Conservation (phyloP, 2,113 vertebrate species). For the Phylloscopus whistleri region DNA sequence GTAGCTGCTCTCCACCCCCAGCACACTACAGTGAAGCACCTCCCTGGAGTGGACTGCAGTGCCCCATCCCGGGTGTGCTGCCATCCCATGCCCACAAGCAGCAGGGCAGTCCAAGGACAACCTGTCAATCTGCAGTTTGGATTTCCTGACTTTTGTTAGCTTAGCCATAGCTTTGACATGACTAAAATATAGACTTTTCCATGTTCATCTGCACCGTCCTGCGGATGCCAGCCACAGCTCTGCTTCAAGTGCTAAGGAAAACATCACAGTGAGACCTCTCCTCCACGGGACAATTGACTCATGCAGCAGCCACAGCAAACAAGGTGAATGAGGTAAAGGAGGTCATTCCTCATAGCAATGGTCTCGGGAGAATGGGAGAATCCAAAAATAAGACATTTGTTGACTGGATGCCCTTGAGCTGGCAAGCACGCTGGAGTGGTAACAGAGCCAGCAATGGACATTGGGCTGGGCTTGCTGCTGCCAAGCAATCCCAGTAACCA, state of each 20-base stretch:
- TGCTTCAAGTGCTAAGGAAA: constrained; percentile 63
- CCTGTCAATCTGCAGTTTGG: constrained; percentile 18
- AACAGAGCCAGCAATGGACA: constrained; percentile 55
- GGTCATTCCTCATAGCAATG: constrained; percentile 29
- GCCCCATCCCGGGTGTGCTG: accelerated
- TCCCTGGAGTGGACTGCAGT: accelerated
- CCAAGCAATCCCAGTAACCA: constrained; percentile 39
- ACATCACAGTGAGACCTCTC: constrained; percentile 6
- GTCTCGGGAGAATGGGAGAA: constrained; percentile 48
- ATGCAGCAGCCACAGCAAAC: constrained; percentile 48
- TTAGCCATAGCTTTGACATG: constrained; percentile 51
- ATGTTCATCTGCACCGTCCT: neutral
- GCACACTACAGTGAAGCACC: neutral
- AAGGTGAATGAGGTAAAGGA: constrained; percentile 72
- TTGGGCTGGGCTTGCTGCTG: constrained; percentile 39
- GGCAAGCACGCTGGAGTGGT: constrained; percentile 46
- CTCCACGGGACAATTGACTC: constrained; percentile 21
- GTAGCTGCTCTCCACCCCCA: neutral
- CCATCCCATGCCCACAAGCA: neutral
- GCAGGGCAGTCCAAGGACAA: constrained; percentile 31
- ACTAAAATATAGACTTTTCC: constrained; percentile 52
- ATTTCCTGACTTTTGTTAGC: constrained; percentile 44
- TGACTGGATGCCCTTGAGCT: constrained; percentile 72
- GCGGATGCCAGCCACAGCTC: constrained; percentile 21
- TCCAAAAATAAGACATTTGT: constrained; percentile 74